These are phyloP conservation scores for Episyrphus balteatus DNA, from an alignment of 1,140 invertebrate species.

Conservation along the genomic window DNA sequence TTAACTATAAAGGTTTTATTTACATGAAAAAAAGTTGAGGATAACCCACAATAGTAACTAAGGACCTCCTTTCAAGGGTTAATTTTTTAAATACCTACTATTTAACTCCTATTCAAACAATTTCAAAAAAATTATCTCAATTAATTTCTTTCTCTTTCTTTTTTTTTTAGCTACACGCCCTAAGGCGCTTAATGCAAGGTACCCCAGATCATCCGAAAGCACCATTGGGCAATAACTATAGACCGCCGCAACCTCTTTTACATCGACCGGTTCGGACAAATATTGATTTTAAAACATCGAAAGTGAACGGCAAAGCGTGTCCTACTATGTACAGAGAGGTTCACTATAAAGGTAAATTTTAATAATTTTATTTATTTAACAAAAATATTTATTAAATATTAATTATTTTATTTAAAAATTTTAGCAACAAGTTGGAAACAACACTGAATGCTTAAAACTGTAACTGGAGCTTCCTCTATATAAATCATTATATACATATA, in stretches of 20 bases:
- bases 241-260: constrained; percentile 79
- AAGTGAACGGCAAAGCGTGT: constrained; percentile 61
- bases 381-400: background rate
- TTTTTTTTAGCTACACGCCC: constrained; percentile 58
- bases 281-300: constrained; percentile 82
- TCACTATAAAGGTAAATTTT: constrained; percentile 64
- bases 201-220: constrained; percentile 74
- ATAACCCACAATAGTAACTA: too few relatives aligned
- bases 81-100: too few relatives aligned
- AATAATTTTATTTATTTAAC: background rate
- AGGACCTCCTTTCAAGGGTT: too few relatives aligned
- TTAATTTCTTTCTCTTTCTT: constrained; percentile 14
- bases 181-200: constrained; percentile 78
- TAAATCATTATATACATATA: too few relatives aligned
- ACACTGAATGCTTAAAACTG: constrained; percentile 36
- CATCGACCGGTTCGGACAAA: constrained; percentile 87
- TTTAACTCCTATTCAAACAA: too few relatives aligned
- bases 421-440: constrained; percentile 60
- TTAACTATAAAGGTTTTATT: too few relatives aligned
- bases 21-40: too few relatives aligned
- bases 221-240: constrained; percentile 84
- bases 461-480: background rate
- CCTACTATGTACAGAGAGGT: constrained; percentile 78
- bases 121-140: too few relatives aligned
- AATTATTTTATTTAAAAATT: constrained; percentile 19